Base-by-base conservation (phyloP, 2,888 invertebrate species). In the Nymphalis c-album region DNA sequence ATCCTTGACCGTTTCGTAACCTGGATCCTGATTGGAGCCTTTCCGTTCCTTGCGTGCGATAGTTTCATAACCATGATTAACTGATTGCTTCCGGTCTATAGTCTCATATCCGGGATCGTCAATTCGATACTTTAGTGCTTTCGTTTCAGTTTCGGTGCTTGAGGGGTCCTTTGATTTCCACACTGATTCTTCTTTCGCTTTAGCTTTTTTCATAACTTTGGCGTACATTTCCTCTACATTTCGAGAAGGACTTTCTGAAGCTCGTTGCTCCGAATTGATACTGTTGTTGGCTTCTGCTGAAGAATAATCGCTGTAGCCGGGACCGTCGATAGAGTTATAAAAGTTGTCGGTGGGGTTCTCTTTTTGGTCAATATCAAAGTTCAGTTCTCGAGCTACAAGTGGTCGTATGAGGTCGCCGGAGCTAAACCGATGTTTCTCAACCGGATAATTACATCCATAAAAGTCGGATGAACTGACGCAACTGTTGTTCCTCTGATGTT, bases 141-240 rank as follows among this genome's bases (percentile, higher is more conserved):
- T 78, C 5, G 78, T 70, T 17, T 85, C 85, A 1, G 71, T 70
- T 13, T 83, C 83, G 40, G 73, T 71, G 47, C 78, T 78, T 1
- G 83, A 74, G 18, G 81, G 78, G 4, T 89, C 87, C 73, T 88
- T 87, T 2, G 86, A 82, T 35, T 83, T 83, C 67, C 87, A 74
- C 13, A 77, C 72, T 16, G 81, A 64, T 72, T 91, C 82, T 76
- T 93, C 80, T 79, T 83, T 85, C 53, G 75, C 90, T 87, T 95
- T 95, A 70, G 93, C 90, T 82, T 94, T 95, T 81, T 96, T 96
- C 80, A 94, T 94, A 22, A 97, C 97, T 91, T 97, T 97, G 2
- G 97, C 97, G 84, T 97, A 97, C 95, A 97, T 96, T 78, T 97
- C 97, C 77, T 97, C 97, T n/a, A 97, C 88, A 75, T 96, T 96